phyloP scores from a whole-genome alignment of 2,888 invertebrate species.

The Idaea straminata region DNA sequence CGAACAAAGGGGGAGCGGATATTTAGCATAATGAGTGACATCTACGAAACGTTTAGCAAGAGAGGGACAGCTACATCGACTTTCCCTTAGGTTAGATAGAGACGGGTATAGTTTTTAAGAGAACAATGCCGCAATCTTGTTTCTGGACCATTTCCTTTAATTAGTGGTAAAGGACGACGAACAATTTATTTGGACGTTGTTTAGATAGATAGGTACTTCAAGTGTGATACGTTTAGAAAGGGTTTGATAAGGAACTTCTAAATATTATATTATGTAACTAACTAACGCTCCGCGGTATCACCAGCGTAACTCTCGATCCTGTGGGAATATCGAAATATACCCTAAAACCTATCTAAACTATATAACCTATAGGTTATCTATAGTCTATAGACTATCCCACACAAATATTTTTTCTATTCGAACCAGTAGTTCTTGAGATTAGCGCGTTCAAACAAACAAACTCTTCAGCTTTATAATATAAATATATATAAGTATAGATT shows the following conservation, averaged over 20 bases:
- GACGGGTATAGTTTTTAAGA: slow-evolving; percentile 52
- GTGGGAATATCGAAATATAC: too few species aligned
- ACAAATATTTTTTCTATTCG: too few species aligned
- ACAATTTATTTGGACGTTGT: slow-evolving; percentile 65
- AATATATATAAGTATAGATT: too few species aligned
- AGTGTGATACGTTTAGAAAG: slow-evolving; percentile 47
- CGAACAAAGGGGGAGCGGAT: slow-evolving; percentile 69
- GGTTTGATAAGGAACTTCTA: slow-evolving; percentile 29
- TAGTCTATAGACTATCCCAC: too few species aligned
- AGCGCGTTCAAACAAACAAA: too few species aligned
- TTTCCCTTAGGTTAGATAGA: slow-evolving; percentile 27
- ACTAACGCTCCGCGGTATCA: too few species aligned
- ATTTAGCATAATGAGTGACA: slow-evolving; percentile 80
- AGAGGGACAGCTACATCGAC: slow-evolving; percentile 39
- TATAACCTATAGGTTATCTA: too few species aligned
- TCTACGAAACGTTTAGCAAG: slow-evolving; percentile 69
- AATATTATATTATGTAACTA: neutral
- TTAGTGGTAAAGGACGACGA: slow-evolving; percentile 74
- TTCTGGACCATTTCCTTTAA: slow-evolving; percentile 80
- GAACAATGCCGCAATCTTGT: slow-evolving; percentile 81
- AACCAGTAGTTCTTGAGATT: too few species aligned
- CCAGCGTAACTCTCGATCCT: too few species aligned
- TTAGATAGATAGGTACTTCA: slow-evolving; percentile 46
- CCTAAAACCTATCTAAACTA: too few species aligned
- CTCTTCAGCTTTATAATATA: too few species aligned